A percentile compares a stretch with the other conserved stretches of the same genome.
These are phyloP conservation scores for Procambarus clarkii DNA, from an alignment of 1,140 invertebrate species.

Conservation along the genomic window DNA sequence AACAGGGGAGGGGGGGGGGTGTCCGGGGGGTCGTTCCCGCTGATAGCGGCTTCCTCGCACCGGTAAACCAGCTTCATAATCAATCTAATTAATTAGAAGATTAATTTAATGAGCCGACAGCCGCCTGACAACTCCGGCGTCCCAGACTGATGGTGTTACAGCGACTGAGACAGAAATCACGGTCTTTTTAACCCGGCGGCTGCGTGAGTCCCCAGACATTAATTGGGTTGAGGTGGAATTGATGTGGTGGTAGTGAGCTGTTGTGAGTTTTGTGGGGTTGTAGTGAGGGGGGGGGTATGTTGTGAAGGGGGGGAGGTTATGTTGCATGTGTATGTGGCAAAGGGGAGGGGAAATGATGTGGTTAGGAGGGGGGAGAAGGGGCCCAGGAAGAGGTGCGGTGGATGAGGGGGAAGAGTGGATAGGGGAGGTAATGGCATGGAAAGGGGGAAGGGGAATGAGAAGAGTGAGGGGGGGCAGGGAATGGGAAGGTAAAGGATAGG, in stretches of 20 bases:
- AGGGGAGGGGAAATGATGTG: too few relatives aligned
- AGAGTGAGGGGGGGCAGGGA: too few relatives aligned
- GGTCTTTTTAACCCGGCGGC: not conserved
- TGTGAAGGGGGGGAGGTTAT: not conserved
- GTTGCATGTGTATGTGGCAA: not conserved
- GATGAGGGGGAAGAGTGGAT: not conserved
- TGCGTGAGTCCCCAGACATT: slow-evolving; percentile 34
- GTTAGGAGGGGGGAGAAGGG: not conserved
- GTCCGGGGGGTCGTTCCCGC: not conserved
- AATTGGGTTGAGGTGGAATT: slow-evolving; percentile 41
- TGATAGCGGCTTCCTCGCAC: not conserved
- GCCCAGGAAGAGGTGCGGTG: not conserved
- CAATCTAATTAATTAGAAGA: slow-evolving; percentile 39
- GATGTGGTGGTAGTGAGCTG: slow-evolving; percentile 19
- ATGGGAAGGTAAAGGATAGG: not conserved
- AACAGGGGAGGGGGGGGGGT: too few relatives aligned
- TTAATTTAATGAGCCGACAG: slow-evolving; percentile 31
- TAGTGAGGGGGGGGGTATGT: not conserved
- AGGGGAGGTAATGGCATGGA: too few relatives aligned
- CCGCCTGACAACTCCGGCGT: not conserved
- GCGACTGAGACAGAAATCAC: not conserved
- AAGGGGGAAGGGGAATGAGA: too few relatives aligned
- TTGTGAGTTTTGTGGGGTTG: not conserved
- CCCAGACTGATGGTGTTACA: not conserved
- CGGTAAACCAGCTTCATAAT: not conserved